phyloP scores from a whole-genome alignment of 2,888 invertebrate genomes.

The Cartodere bifasciata region DNA sequence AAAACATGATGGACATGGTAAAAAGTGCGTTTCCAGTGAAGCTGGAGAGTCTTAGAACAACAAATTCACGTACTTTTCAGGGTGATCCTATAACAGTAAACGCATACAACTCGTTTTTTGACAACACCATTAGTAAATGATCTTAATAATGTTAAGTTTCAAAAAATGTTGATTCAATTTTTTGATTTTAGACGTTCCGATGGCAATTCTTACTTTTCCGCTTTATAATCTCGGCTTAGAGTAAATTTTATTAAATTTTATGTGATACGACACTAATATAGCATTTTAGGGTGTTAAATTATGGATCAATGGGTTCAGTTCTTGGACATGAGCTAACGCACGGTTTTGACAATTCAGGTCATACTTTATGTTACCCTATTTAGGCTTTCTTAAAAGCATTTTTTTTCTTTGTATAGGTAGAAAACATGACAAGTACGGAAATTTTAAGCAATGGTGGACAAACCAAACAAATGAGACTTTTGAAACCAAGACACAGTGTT shows the following conservation, averaged over 20 bases:
- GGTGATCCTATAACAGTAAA: slow-evolving; percentile 69
- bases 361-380: slow-evolving; percentile 1
- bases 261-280: too few species aligned
- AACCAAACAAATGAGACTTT: slow-evolving; percentile 64
- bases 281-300: slow-evolving; percentile 58
- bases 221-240: slow-evolving; percentile 74
- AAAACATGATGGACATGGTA: slow-evolving; percentile 56
- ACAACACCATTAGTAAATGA: slow-evolving; percentile 66
- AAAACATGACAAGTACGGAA: slow-evolving; percentile 74
- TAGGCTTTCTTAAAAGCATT: background rate
- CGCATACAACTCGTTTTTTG: slow-evolving; percentile 67
- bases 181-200: slow-evolving; percentile 55
- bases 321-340: slow-evolving; percentile 61
- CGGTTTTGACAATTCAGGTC: slow-evolving; percentile 44
- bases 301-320: slow-evolving; percentile 67
- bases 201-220: slow-evolving; percentile 73
- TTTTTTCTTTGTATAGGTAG: slow-evolving; percentile 42
- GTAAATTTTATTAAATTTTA: slow-evolving; percentile 45
- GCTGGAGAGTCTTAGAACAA: slow-evolving; percentile 41
- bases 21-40: slow-evolving; percentile 41
- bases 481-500: slow-evolving; percentile 65
- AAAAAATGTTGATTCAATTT: slow-evolving; percentile 6
- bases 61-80: slow-evolving; percentile 53
- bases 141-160: slow-evolving; percentile 2
- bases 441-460: slow-evolving; percentile 84